Base-by-base conservation (phyloP, 2,888 invertebrate species). In the Macrosiphum euphorbiae region DNA sequence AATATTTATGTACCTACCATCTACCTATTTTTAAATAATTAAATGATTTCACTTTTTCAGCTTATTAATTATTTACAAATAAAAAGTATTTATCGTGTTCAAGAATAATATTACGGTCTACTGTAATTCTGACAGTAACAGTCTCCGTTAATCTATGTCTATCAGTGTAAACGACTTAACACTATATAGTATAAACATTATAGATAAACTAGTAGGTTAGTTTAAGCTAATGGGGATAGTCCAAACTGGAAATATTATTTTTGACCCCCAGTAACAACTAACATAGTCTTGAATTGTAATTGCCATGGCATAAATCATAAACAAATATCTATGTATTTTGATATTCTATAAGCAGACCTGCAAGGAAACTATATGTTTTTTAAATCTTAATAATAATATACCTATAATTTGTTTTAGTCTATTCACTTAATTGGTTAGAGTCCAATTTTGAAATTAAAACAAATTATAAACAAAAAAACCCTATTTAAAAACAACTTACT, bases 401-500 rank as follows among this genome's bases (percentile, higher is more conserved):
- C 20, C 52, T 52, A 52, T 16, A 16, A 47, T 61, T n/a, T 4
- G 26, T 20, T 78, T 41, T 10, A 28, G 28, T 11, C 28, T 61
- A 28, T 61, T 61, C 11, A 61, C 28, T 61, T 28, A 61, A 61
- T 11, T 3, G n/a, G 11, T 11, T 28, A 28, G 24, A 61, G 8
- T 16, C 4, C 4, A 58, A 58, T 61, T 44, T 28, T 58, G 1
- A 58, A 88, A 88, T 58, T 44, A 58, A 88, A 67, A 90, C 47
- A n/a, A 90, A 61, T 35, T 47, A 28, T 67, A 47, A 90, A 90
- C n/a, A 47, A 47, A 47, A 47, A 67, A 47, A 11, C 10, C 2
- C 24, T 67, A 89, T 89, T 89, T 89, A 55, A 89, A 55, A 58
- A 89, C 28, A 89, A 89, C 28, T 8, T 44, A 88, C 55, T 88